A percentile compares a stretch with the other conserved stretches of the same genome.
Evolutionary conservation across 1,140 invertebrate genomes (phyloP).

Genomic region (Papilio glaucus): DNA sequence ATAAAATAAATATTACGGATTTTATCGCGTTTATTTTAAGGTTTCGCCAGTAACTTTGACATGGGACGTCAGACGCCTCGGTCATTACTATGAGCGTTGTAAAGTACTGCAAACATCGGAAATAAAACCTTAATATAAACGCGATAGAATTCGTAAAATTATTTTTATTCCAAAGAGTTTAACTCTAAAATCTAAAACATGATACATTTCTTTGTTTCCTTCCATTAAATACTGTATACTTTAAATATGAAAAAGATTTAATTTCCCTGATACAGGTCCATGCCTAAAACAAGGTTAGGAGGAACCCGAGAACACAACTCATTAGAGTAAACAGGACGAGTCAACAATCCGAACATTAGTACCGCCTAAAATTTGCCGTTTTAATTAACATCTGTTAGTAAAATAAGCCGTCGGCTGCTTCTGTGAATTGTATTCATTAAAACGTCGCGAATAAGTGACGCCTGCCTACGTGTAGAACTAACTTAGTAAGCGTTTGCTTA

Average conservation of each 20-base stretch:
- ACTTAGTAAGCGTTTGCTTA: not conserved
- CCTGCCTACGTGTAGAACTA: not conserved
- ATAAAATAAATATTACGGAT: too few species aligned
- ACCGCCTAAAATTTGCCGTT: conserved; percentile 18
- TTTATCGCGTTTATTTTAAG: too few species aligned
- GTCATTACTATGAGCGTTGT: too few species aligned
- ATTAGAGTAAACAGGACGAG: conserved; percentile 16
- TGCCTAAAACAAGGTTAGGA: not conserved
- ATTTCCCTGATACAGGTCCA: conserved; percentile 1
- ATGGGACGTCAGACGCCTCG: too few species aligned
- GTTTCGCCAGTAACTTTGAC: too few species aligned
- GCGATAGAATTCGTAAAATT: too few species aligned
- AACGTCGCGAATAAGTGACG: not conserved
- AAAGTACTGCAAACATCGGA: too few species aligned
- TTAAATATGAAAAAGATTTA: conserved; percentile 11
- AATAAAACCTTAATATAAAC: too few species aligned
- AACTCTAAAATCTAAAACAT: too few species aligned
- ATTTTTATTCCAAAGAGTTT: too few species aligned
- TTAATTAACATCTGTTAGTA: conserved; percentile 24
- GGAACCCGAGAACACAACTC: conserved; percentile 11
- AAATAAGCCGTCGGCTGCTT: conserved; percentile 20
- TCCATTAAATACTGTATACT: not conserved
- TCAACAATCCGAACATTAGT: conserved; percentile 16
- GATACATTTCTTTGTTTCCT: too few species aligned
- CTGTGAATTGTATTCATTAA: conserved; percentile 15